These are phyloP conservation scores for Sphinx pinastri DNA, from an alignment of 2,888 invertebrate species.

Conservation along the genomic window DNA sequence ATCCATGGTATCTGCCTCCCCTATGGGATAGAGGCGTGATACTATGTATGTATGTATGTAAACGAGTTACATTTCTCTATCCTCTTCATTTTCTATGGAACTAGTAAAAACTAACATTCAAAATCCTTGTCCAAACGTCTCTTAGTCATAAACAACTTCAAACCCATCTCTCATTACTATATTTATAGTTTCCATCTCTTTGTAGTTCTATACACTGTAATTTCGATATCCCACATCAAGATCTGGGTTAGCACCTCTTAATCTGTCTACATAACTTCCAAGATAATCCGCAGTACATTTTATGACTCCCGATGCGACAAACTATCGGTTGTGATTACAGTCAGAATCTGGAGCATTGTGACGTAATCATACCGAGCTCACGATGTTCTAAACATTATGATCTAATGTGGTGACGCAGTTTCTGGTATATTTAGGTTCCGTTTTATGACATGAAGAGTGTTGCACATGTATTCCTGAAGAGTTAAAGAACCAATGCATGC, in stretches of 20 bases:
- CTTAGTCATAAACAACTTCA: neutral
- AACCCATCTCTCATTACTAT: neutral
- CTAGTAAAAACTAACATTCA: too few species aligned
- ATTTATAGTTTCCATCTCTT: neutral
- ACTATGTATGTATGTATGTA: too few species aligned
- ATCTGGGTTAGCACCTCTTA: neutral
- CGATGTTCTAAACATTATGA: too few species aligned
- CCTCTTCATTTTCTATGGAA: too few species aligned
- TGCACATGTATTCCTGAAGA: too few species aligned
- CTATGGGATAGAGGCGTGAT: too few species aligned
- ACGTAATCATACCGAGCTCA: neutral
- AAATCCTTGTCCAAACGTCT: too few species aligned
- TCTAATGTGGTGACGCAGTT: neutral
- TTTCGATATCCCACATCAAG: neutral
- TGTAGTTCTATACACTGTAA: neutral
- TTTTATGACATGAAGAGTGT: too few species aligned
- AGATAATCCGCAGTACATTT: slow-evolving; percentile 1
- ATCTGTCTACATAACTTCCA: neutral
- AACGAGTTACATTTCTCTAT: too few species aligned
- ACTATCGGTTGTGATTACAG: neutral
- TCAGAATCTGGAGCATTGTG: neutral
- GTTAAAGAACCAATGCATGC: too few species aligned
- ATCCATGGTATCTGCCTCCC: too few species aligned
- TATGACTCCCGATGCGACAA: neutral
- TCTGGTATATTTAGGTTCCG: neutral